Base-by-base conservation (phyloP, 2,888 invertebrate genomes). In the Portevinia maculata region DNA sequence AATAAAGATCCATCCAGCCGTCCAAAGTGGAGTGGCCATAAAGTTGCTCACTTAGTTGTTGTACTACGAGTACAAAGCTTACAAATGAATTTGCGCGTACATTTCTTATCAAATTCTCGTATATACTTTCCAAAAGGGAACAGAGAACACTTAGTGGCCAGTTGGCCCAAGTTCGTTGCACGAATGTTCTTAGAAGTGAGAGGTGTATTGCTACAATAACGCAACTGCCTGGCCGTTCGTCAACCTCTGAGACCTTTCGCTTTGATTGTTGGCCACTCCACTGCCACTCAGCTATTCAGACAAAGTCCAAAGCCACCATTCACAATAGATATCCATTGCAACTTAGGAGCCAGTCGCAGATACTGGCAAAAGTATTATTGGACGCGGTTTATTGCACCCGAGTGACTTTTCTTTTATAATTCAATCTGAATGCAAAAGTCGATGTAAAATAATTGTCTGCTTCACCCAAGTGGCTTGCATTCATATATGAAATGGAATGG, bases 311-410 rank as follows among this genome's bases (percentile, higher is more conserved):
- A 30, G 24, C 21, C 39, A 34, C 32, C 19, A 52, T 39, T 52
- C 41, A 71, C 60, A 75, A 75, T 55, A 65, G 65, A 57, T 59
- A 57, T 65, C 74, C 65, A 74, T 74, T 65, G 65, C 37, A 28
- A 30, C 55, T 44, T 9, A 41, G 6, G 15, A 24, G 59, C 2
- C 32, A 17, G 50, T 0, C 24, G 17, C 13, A 28, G 46, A 9
- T 24, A 59, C 48, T 37, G n/a, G 34, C 60, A 55, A 41, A 52
- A 24, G 37, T 50, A 50, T 69, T 34, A 34, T 17, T 24, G 17
- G 17, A 52, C 50, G 30, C 13, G 67, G 76, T 76, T 76, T 69
- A 76, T 76, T 69, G 76, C 76, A 76, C 76, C 69, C 76, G 62
- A 62, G 8, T 44, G 67, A 28, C 41, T 67, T 75, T 67, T 69